Conservation (phyloP, 2,888 invertebrate species). For the Agonum fuliginosum region DNA sequence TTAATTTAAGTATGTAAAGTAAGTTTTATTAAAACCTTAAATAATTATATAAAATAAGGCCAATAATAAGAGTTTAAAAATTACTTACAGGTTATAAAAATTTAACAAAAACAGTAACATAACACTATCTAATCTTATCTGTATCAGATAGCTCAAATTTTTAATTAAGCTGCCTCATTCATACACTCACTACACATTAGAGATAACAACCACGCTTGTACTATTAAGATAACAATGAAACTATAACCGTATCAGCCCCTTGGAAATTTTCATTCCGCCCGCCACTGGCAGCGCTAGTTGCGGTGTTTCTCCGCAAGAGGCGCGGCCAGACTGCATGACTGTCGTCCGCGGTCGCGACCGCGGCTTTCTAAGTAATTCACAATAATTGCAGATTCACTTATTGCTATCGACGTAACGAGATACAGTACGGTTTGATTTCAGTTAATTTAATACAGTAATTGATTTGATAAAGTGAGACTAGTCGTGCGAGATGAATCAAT, state of each 20-base stretch:
- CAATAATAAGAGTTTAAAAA: no score
- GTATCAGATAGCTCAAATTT: background rate
- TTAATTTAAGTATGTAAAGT: no score
- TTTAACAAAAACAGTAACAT: no score
- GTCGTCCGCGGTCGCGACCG: background rate
- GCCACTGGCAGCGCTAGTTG: constrained; percentile 38
- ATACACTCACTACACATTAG: background rate
- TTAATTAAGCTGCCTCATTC: background rate
- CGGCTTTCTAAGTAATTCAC: constrained; percentile 38
- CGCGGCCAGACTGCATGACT: constrained; percentile 58
- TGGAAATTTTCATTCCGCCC: background rate
- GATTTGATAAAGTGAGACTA: background rate
- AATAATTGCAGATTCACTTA: constrained; percentile 36
- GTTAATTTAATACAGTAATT: constrained; percentile 40
- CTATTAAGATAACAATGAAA: background rate
- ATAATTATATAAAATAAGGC: no score
- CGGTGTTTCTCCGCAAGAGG: constrained; percentile 24
- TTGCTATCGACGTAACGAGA: constrained; percentile 34
- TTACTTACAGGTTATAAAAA: no score
- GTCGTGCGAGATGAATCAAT: constrained; percentile 14
- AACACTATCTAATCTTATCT: background rate
- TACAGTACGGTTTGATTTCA: constrained; percentile 14
- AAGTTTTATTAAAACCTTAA: no score
- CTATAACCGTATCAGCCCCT: background rate
- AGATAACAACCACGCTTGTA: background rate